phyloP scores from a whole-genome alignment of 2,113 vertebrate genomes.

The Egretta garzetta region DNA sequence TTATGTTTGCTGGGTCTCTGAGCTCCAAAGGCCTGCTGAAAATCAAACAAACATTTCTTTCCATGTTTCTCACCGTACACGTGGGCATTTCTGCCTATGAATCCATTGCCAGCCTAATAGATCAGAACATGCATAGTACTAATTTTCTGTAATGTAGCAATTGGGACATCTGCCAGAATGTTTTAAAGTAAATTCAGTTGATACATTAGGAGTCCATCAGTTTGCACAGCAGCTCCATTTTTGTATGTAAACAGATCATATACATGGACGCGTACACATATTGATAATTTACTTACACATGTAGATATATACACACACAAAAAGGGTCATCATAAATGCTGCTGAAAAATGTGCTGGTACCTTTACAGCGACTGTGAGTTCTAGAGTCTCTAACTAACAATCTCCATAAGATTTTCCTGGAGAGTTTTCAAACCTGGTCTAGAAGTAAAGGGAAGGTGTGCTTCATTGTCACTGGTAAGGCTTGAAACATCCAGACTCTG shows the following conservation, averaged over 20 bases:
- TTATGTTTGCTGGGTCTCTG: slow-evolving; percentile 14
- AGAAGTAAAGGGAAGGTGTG: background rate
- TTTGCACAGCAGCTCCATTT: background rate
- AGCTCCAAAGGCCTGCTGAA: slow-evolving; percentile 4
- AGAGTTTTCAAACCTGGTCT: background rate
- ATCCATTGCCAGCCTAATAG: slow-evolving; percentile 14
- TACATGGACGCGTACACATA: background rate
- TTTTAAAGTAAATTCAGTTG: slow-evolving; percentile 1
- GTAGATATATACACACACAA: background rate
- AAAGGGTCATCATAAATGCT: background rate
- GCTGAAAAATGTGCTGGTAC: background rate
- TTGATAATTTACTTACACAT: background rate
- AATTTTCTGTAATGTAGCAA: background rate
- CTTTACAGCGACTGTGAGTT: background rate
- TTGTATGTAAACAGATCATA: background rate
- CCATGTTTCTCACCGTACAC: background rate
- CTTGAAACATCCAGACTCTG: background rate
- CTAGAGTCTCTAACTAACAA: background rate
- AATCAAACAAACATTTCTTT: slow-evolving; percentile 4
- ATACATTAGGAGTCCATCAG: background rate
- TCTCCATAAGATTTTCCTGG: background rate
- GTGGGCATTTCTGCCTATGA: background rate
- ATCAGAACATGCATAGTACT: background rate
- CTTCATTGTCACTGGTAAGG: background rate
- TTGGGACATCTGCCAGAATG: background rate